A percentile compares a stretch with the other conserved stretches of the same genome.
Conservation (phyloP, 2,797 vertebrate genomes). For the Eidolon dupreanum region DNA sequence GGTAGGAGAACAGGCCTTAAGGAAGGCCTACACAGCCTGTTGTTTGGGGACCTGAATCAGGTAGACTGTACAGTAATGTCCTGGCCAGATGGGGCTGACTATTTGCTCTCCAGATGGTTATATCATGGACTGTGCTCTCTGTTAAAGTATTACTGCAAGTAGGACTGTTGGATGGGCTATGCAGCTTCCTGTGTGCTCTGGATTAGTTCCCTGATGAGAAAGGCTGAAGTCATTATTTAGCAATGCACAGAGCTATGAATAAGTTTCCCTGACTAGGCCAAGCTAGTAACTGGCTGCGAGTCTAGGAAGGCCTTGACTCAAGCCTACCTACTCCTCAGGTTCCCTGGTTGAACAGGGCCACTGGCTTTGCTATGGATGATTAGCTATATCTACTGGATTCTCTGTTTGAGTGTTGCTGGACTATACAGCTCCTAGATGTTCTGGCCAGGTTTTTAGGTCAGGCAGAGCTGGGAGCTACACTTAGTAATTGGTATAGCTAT, state of each 20-base stretch:
- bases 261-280: neutral
- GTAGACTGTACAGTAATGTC: neutral
- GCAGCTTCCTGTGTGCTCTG: neutral
- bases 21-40: neutral
- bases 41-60: neutral
- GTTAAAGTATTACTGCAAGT: neutral
- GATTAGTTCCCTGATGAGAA: neutral
- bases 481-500: neutral
- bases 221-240: neutral
- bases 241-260: neutral
- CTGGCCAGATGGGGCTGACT: neutral
- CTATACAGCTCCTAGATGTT: neutral
- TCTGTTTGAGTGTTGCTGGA: neutral
- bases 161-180: neutral
- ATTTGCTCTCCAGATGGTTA: neutral
- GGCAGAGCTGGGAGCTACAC: neutral
- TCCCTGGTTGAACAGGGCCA: neutral
- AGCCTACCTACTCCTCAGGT: neutral
- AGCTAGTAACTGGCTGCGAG: neutral
- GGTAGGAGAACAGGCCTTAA: neutral
- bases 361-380: neutral
- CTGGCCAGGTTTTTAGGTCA: neutral
- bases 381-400: neutral
- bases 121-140: neutral
- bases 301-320: neutral